These are phyloP conservation scores for Zaprionus davidi DNA, from an alignment of 1,140 invertebrate species.

Conservation along the genomic window DNA sequence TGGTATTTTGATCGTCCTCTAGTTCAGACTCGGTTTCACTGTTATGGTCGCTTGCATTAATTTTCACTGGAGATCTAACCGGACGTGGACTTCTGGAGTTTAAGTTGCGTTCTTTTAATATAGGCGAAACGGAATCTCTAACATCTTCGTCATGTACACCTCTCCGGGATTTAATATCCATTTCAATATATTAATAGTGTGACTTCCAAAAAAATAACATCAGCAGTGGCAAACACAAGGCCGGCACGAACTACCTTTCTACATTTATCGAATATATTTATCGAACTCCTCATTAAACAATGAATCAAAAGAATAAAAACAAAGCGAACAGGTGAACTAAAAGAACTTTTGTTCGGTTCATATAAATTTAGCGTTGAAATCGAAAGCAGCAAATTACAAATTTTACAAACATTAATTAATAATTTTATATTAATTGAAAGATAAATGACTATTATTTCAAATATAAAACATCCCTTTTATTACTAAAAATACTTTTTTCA, in stretches of 20 bases:
- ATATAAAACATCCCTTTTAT: not conserved
- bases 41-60: not conserved
- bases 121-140: slow-evolving; percentile 1
- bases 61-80: not conserved
- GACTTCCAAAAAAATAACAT: not conserved
- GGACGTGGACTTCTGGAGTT: not conserved
- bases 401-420: not conserved
- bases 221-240: not conserved
- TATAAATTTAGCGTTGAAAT: not conserved
- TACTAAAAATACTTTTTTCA: not conserved
- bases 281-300: not conserved
- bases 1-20: not conserved
- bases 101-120: not conserved
- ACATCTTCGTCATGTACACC: not conserved
- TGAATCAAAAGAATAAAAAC: slow-evolving; percentile 16
- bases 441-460: not conserved
- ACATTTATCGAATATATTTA: not conserved
- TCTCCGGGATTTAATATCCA: slow-evolving; percentile 1
- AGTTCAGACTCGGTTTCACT: slow-evolving; percentile 19
- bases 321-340: slow-evolving; percentile 13
- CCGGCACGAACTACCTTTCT: not conserved
- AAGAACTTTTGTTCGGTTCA: not conserved
- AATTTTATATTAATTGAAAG: not conserved
- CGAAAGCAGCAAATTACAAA: not conserved
- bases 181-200: not conserved